A percentile compares a stretch with the other conserved stretches of the same genome.
phyloP scores from a whole-genome alignment of 1,140 invertebrate species.

The Camponotus pennsylvanicus region DNA sequence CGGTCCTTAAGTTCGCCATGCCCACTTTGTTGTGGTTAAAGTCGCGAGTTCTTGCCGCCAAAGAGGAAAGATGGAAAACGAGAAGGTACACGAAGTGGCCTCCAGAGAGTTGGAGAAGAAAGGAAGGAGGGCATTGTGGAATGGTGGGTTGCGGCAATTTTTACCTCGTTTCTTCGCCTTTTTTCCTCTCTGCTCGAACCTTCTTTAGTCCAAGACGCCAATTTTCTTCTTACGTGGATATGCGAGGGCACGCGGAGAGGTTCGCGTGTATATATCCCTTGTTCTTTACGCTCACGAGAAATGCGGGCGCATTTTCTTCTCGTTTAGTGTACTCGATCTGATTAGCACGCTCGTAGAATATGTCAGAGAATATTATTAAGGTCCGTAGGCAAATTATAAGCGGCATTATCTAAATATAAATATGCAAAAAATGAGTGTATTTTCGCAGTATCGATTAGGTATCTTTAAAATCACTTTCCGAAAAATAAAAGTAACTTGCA shows the following conservation, averaged over 20 bases:
- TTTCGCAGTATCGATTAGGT: too few relatives aligned
- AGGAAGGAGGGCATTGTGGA: slow-evolving; percentile 35
- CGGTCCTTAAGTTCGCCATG: slow-evolving; percentile 78
- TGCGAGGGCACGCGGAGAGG: slow-evolving; percentile 63
- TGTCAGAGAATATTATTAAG: slow-evolving; percentile 71
- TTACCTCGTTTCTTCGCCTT: slow-evolving; percentile 5
- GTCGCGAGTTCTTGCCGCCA: slow-evolving; percentile 67
- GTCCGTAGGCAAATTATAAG: slow-evolving; percentile 62
- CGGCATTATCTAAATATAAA: slow-evolving; percentile 56
- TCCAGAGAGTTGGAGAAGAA: neutral
- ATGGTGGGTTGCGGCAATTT: slow-evolving; percentile 50
- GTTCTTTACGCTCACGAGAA: slow-evolving; percentile 58
- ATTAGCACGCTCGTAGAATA: slow-evolving; percentile 75
- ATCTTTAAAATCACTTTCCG: neutral
- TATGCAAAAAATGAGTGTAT: slow-evolving; percentile 47
- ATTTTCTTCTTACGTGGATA: slow-evolving; percentile 75
- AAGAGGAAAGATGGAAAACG: slow-evolving; percentile 30
- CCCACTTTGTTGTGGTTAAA: slow-evolving; percentile 78
- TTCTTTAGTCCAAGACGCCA: slow-evolving; percentile 65
- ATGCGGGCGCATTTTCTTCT: slow-evolving; percentile 63
- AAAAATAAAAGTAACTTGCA: neutral
- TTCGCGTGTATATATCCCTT: slow-evolving; percentile 67
- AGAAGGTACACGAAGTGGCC: slow-evolving; percentile 5
- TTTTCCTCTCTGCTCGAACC: slow-evolving; percentile 10
- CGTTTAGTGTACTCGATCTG: slow-evolving; percentile 72